Base-by-base conservation (phyloP, 2,888 invertebrate species). In the Celastrina argiolus region DNA sequence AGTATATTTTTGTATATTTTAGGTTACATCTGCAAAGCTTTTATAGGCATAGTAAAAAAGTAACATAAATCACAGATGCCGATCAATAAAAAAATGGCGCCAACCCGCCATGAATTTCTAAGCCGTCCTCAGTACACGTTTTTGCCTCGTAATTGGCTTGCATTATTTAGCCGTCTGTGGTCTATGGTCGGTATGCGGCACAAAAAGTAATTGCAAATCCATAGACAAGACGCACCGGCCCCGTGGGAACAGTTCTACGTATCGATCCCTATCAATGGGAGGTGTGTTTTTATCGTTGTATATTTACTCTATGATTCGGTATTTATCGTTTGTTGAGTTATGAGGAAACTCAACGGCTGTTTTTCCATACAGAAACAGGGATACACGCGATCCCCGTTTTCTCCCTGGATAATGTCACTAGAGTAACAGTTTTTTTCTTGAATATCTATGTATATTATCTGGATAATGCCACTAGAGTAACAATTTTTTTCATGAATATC, bases 151-250 rank as follows among this genome's bases (percentile, higher is more conserved):
- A 51, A 51, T 51, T 51, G 51, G 22, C 51, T 51, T 51, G 22
- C 51, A 51, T 51, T 51, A 51, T 51, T 51, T 45, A 51, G 51
- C 51, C 45, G 18, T 45, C 45, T 22, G 51, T 51, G 22, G 51
- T 51, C 22, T 51, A 51, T 26, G 5, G 12, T 51, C 18, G 26
- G 51, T 26, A 51, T 51, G 51, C 22, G 51, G 12, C 26, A 51
- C 51, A 51, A 51, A 51, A 51, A 51, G 22, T 51, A 18, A 10
- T 45, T 45, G 51, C 51, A 1, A 22, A 5, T 26, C 5, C 22
- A 22, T 51, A 51, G 22, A 51, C 51, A 26, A 22, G 51, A 22
- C 22, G n/a, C 16, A 41, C n/a, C n/a, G 41, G 41, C 18, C 51
- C 14, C 51, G 51, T 51, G 51, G 14, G 51, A 51, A 51, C 51